Evolutionary conservation across 2,888 invertebrate species (phyloP).

Genomic region (Lepidonotus clava): DNA sequence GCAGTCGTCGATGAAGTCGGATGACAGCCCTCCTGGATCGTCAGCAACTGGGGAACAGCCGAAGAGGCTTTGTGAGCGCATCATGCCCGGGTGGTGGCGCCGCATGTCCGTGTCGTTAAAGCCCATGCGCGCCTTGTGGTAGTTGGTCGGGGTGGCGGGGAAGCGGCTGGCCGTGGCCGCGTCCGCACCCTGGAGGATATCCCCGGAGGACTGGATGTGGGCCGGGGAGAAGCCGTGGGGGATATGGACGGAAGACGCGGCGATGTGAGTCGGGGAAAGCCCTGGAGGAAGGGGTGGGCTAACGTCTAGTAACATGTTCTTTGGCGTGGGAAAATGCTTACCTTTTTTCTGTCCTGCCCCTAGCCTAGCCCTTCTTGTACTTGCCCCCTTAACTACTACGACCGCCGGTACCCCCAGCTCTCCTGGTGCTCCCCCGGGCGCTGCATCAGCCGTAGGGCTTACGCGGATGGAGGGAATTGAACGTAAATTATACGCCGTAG

Average conservation of each 20-base stretch:
- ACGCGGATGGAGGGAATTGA: background rate
- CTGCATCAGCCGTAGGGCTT: background rate
- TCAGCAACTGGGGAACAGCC: background rate
- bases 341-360: background rate
- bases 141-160: background rate
- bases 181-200: background rate
- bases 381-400: background rate
- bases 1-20: background rate
- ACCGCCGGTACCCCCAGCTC: background rate
- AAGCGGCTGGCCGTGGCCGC: background rate
- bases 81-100: background rate
- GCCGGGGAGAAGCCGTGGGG: background rate
- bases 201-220: background rate
- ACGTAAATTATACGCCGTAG: too few species aligned
- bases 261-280: too few species aligned
- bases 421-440: background rate
- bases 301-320: constrained; percentile 5
- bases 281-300: background rate
- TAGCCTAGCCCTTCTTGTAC: background rate
- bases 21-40: background rate
- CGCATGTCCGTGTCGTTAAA: constrained; percentile 21
- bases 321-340: constrained; percentile 14
- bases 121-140: background rate
- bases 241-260: background rate
- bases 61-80: background rate